Percentiles rank a stretch among this genome's conserved stretches.
These are phyloP conservation scores for Eupithecia subfuscata DNA, from an alignment of 2,888 invertebrate genomes.

Conservation along the genomic window DNA sequence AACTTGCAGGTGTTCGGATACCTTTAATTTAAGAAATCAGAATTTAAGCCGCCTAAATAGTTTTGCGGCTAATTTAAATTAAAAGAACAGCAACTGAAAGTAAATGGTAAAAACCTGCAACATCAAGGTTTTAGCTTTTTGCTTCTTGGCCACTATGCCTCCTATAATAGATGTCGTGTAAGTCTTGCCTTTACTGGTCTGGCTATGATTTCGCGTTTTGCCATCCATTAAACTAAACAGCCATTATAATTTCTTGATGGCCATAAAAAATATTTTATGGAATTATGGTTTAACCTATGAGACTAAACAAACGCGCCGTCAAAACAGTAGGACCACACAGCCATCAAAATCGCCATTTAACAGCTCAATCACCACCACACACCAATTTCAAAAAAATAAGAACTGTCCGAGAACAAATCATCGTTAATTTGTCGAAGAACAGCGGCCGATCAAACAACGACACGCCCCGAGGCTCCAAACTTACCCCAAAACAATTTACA, in stretches of 20 bases:
- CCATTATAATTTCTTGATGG: background rate
- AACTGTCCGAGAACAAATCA: constrained; percentile 53
- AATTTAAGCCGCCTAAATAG: background rate
- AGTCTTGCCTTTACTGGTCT: background rate
- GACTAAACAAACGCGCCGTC: constrained; percentile 18
- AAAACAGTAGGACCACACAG: constrained; percentile 35
- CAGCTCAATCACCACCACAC: constrained; percentile 30
- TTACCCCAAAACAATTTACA: constrained; percentile 32
- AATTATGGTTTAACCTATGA: background rate
- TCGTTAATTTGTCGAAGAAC: constrained; percentile 70
- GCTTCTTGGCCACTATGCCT: background rate
- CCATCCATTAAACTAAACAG: background rate
- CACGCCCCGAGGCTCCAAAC: constrained; percentile 46
- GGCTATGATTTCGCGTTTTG: background rate
- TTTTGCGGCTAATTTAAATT: background rate
- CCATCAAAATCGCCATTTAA: constrained; percentile 29
- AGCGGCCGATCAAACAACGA: constrained; percentile 59
- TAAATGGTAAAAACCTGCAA: background rate
- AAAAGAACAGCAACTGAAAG: background rate
- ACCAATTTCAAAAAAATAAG: constrained; percentile 22
- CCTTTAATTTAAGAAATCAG: background rate
- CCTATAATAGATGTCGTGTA: background rate
- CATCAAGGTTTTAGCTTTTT: background rate
- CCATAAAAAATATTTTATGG: constrained; percentile 1
- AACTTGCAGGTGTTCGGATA: background rate